phyloP scores from a whole-genome alignment of 2,113 vertebrate genomes.

The Pseudopodoces humilis region DNA sequence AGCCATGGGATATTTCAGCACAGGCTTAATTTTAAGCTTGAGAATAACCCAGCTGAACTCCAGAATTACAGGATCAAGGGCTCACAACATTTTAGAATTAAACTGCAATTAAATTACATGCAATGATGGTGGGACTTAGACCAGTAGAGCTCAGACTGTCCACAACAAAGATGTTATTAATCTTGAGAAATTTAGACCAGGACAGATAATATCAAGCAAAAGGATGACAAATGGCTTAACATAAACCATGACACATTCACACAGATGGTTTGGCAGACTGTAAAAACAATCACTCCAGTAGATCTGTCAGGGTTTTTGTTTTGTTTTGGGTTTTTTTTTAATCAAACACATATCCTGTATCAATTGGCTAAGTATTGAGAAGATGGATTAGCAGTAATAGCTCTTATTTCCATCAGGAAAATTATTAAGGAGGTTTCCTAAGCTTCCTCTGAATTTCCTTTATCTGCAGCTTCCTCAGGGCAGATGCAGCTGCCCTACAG shows the following conservation, averaged over 20 bases:
- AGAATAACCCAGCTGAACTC: not conserved
- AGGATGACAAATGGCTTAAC: constrained; percentile 21
- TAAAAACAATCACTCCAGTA: not conserved
- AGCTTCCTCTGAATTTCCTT: not conserved
- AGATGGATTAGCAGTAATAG: not conserved
- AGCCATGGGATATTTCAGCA: not conserved
- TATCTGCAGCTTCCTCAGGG: not conserved
- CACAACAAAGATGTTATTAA: not conserved
- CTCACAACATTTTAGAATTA: not conserved
- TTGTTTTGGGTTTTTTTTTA: not conserved
- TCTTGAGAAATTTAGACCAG: not conserved
- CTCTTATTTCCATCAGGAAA: not conserved
- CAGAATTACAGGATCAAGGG: not conserved
- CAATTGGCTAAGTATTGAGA: not conserved
- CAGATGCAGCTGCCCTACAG: not conserved
- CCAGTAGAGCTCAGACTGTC: not conserved
- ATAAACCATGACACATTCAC: not conserved
- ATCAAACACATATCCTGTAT: not conserved
- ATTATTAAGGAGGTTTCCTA: not conserved
- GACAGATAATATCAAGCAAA: not conserved
- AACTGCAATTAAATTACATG: not conserved
- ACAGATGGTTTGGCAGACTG: constrained; percentile 45
- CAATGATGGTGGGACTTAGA: not conserved
- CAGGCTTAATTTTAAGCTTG: not conserved
- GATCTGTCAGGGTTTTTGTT: not conserved